A percentile compares a stretch with the other conserved stretches of the same genome.
Conservation (phyloP, 1,140 invertebrate species). For the Bombus sibiricus region DNA sequence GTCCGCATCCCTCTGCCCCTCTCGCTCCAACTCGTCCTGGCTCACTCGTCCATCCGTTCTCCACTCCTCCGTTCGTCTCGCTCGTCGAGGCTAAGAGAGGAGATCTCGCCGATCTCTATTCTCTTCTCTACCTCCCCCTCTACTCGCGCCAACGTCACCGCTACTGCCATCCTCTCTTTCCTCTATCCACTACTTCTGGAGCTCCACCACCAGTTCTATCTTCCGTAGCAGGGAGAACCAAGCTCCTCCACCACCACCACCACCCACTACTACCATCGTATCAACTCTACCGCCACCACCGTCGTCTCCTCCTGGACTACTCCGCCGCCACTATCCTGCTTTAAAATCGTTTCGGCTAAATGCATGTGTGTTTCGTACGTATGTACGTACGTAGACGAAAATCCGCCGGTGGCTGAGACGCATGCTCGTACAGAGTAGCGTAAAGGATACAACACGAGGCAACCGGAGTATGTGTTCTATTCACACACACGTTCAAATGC, state of each 20-base stretch:
- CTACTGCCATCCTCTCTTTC: slow-evolving; percentile 16
- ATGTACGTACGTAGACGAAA: slow-evolving; percentile 23
- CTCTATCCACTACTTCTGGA: slow-evolving; percentile 32
- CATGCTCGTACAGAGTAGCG: slow-evolving; percentile 50
- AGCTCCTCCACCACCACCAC: slow-evolving; percentile 37
- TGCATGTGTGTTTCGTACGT: slow-evolving; percentile 32
- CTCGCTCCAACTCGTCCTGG: slow-evolving; percentile 20
- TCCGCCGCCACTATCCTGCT: slow-evolving; percentile 48
- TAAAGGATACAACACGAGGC: slow-evolving; percentile 24
- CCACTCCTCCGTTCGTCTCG: slow-evolving; percentile 26
- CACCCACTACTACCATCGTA: slow-evolving; percentile 13
- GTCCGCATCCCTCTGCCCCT: slow-evolving; percentile 19
- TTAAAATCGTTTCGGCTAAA: slow-evolving; percentile 55
- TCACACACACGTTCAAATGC: slow-evolving; percentile 56
- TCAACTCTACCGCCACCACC: neutral
- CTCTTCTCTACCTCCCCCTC: slow-evolving; percentile 42
- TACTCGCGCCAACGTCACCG: neutral
- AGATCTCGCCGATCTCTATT: slow-evolving; percentile 65
- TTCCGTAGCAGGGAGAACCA: slow-evolving; percentile 48
- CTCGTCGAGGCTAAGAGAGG: slow-evolving; percentile 61
- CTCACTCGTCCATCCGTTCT: slow-evolving; percentile 49
- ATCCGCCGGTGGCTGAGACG: slow-evolving; percentile 43
- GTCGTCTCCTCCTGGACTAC: slow-evolving; percentile 35
- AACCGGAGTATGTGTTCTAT: neutral
- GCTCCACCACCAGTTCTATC: slow-evolving; percentile 48